phyloP scores from a whole-genome alignment of 2,888 invertebrate genomes.

The Drosophila dives region DNA sequence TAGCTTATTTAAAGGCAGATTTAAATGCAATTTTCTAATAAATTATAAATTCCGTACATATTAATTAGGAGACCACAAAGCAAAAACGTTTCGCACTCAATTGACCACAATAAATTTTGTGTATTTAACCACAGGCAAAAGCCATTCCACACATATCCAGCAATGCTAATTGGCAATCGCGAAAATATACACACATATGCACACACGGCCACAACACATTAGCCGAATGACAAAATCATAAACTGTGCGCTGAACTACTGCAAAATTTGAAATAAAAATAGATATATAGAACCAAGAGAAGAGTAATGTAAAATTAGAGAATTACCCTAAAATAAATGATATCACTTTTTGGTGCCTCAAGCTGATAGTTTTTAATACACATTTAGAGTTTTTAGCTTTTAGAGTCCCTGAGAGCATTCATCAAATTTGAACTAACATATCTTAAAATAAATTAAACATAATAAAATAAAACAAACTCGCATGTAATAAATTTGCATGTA shows the following conservation, averaged over 20 bases:
- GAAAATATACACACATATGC: constrained; percentile 14
- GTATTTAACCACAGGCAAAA: constrained; percentile 16
- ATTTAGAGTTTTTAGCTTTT: neutral
- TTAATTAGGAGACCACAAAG: neutral
- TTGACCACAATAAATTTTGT: constrained; percentile 4
- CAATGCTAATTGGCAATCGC: constrained; percentile 21
- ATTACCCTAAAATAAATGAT: neutral
- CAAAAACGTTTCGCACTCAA: neutral
- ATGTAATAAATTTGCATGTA: constrained; percentile 3
- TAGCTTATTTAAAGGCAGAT: neutral
- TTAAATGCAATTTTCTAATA: neutral
- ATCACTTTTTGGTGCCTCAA: neutral
- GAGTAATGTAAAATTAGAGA: neutral
- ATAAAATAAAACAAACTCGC: neutral
- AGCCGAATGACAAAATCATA: constrained; percentile 23
- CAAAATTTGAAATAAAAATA: neutral
- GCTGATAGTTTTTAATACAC: neutral
- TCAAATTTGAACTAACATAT: neutral
- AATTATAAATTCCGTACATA: neutral
- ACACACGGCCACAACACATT: constrained; percentile 29
- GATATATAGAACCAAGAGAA: neutral
- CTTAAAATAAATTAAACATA: neutral
- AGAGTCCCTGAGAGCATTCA: neutral
- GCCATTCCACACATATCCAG: constrained; percentile 15
- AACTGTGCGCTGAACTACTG: constrained; percentile 9